Evolutionary conservation across 2,113 vertebrate genomes (phyloP).

Genomic region (Microcebus murinus): DNA sequence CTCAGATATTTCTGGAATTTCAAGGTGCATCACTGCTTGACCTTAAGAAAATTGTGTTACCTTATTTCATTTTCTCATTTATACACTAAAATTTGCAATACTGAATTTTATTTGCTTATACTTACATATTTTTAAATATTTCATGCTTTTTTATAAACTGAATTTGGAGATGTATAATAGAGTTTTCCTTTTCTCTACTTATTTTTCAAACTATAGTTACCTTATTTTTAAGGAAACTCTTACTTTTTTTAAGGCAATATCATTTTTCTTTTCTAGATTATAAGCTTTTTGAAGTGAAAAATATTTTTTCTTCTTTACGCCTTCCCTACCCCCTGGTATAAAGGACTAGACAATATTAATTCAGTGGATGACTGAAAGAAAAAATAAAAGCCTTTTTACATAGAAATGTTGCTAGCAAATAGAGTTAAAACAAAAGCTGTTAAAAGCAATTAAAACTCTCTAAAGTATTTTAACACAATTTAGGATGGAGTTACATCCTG

Average conservation of each 20-base stretch:
- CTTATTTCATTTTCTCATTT: conserved; percentile 3
- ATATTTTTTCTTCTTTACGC: background rate
- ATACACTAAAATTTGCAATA: background rate
- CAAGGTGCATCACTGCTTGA: background rate
- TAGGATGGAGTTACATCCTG: background rate
- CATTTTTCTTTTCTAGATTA: background rate
- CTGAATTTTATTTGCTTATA: background rate
- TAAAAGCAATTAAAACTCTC: background rate
- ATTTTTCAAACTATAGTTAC: background rate
- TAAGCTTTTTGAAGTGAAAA: background rate
- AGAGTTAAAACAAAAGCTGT: background rate
- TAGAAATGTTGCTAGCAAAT: background rate
- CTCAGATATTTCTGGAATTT: background rate
- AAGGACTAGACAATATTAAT: background rate
- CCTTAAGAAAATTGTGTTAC: background rate
- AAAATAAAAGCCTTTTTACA: background rate
- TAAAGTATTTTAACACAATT: background rate
- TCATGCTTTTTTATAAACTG: background rate
- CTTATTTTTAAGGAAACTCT: background rate
- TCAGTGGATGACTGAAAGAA: background rate
- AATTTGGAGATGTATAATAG: background rate
- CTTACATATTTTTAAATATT: background rate
- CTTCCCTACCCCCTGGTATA: background rate
- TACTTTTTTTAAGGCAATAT: background rate
- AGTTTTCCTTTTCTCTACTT: background rate